These are phyloP conservation scores for Teleogryllus oceanicus DNA, from an alignment of 2,888 invertebrate species.

Conservation along the genomic window DNA sequence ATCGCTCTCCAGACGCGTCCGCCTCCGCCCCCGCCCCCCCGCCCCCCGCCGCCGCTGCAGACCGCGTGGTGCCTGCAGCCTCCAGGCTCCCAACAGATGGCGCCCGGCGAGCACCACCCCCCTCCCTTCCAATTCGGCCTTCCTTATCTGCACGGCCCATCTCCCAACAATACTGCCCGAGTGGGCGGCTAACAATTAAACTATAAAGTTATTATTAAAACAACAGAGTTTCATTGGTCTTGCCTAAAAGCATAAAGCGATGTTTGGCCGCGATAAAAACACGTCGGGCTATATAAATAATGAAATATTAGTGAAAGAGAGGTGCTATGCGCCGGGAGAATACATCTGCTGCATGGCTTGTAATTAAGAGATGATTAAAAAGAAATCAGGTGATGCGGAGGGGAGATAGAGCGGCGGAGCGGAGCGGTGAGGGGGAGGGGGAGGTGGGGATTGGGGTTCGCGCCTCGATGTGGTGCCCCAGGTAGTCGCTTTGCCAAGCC, in stretches of 20 bases:
- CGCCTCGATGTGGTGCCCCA: no score
- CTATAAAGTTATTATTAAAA: conserved; percentile 32
- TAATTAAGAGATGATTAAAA: conserved; percentile 30
- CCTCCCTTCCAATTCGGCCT: background rate
- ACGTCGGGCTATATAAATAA: conserved; percentile 26
- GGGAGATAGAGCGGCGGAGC: conserved; percentile 23
- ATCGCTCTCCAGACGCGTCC: no score
- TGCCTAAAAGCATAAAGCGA: conserved; percentile 19
- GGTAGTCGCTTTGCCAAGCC: no score
- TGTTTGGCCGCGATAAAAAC: conserved; percentile 24
- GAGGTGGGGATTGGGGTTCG: no score
- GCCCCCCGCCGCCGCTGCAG: no score
- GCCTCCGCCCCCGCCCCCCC: no score
- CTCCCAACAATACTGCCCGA: conserved; percentile 1
- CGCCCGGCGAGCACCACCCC: background rate
- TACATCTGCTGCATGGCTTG: conserved; percentile 24
- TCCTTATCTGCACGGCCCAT: background rate
- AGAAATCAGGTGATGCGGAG: conserved; percentile 28
- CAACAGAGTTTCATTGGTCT: conserved; percentile 5
- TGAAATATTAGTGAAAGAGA: conserved; percentile 21
- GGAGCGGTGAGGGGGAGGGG: background rate
- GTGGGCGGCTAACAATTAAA: conserved; percentile 29
- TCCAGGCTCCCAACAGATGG: no score
- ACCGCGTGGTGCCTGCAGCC: no score
- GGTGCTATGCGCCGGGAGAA: background rate